These are phyloP conservation scores for Pterobdella sp. DNA, from an alignment of 2,888 invertebrate genomes.

Conservation along the genomic window DNA sequence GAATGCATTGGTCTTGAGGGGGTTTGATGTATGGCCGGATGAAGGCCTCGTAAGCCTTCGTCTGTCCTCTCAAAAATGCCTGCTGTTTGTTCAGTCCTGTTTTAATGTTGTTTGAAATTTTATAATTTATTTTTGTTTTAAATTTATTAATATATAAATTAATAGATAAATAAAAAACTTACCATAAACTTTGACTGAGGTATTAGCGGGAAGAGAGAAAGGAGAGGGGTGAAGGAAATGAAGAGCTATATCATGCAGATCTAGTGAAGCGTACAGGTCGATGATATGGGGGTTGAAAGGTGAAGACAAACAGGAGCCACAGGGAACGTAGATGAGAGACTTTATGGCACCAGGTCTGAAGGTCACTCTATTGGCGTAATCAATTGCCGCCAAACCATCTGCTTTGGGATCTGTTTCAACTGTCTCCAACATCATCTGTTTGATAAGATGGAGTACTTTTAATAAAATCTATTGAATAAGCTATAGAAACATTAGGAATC, in stretches of 20 bases:
- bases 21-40: not conserved
- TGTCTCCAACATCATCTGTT: not conserved
- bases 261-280: constrained; percentile 33
- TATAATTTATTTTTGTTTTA: not conserved
- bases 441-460: not conserved
- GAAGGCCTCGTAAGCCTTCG: not conserved
- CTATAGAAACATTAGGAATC: not conserved
- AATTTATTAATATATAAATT: no score
- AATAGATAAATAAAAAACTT: no score
- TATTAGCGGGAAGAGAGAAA: constrained; percentile 14
- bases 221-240: constrained; percentile 34
- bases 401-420: constrained; percentile 32
- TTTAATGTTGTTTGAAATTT: not conserved
- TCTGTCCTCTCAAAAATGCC: not conserved
- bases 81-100: not conserved
- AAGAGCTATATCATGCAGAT: constrained; percentile 34
- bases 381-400: constrained; percentile 57
- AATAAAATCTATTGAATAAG: not conserved
- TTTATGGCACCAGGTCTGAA: constrained; percentile 77
- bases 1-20: not conserved
- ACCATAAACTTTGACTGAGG: constrained; percentile 38
- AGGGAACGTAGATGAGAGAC: constrained; percentile 71
- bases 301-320: constrained; percentile 62
- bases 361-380: constrained; percentile 57
- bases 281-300: constrained; percentile 31